Conservation (phyloP, 1,140 invertebrate genomes). For the Amyelois transitella region DNA sequence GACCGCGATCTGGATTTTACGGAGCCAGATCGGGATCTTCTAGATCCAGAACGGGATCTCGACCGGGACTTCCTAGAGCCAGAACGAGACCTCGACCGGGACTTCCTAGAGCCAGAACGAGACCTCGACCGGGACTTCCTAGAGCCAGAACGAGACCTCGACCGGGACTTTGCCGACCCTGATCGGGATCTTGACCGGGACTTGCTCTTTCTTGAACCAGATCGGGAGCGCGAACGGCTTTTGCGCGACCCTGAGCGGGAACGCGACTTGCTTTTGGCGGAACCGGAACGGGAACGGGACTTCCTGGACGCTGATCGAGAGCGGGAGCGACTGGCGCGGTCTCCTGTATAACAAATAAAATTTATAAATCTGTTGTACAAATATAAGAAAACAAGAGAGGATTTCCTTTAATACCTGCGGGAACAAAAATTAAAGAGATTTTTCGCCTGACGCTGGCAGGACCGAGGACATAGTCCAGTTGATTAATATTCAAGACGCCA, state of each 20-base stretch:
- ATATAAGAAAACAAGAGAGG: too few species aligned
- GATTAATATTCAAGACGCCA: too few species aligned
- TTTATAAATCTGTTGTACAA: not conserved
- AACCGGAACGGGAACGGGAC: not conserved
- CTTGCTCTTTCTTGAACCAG: constrained; percentile 13
- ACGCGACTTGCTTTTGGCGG: not conserved
- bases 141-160: not conserved
- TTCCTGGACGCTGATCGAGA: not conserved
- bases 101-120: constrained; percentile 15
- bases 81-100: constrained; percentile 12
- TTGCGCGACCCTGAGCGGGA: constrained; percentile 7
- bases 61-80: constrained; percentile 29
- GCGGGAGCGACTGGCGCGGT: constrained; percentile 1
- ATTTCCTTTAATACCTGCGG: too few species aligned
- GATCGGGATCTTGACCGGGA: constrained; percentile 19
- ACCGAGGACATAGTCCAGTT: too few species aligned
- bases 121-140: not conserved
- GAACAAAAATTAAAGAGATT: too few species aligned
- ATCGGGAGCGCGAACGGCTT: constrained; percentile 14
- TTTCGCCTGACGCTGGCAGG: too few species aligned
- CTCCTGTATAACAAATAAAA: not conserved
- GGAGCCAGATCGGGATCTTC: not conserved
- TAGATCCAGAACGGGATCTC: not conserved
- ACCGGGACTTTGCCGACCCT: constrained; percentile 1
- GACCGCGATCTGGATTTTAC: not conserved